Evolutionary conservation across 2,113 vertebrate genomes (phyloP).

Genomic region (Piprites chloris): DNA sequence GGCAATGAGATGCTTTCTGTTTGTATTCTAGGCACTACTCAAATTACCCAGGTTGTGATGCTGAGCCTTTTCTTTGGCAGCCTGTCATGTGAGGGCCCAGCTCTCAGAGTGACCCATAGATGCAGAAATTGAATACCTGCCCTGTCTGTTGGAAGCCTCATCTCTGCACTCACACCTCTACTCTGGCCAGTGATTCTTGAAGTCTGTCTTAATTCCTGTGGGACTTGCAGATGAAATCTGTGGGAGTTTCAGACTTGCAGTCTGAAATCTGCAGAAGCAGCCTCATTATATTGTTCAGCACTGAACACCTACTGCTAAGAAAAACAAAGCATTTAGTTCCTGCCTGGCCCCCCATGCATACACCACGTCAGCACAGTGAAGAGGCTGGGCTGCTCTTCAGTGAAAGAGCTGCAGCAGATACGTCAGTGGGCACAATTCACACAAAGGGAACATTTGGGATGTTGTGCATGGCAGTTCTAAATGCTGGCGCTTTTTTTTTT

Average conservation of each 20-base stretch:
- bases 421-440: not conserved
- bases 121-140: not conserved
- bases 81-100: not conserved
- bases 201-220: not conserved
- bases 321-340: not conserved
- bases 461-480: not conserved
- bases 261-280: accelerated
- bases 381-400: not conserved
- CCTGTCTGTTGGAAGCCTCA: not conserved
- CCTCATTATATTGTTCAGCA: not conserved
- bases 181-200: not conserved
- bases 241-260: too few relatives aligned
- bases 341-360: not conserved
- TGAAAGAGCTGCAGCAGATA: not conserved
- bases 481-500: not conserved
- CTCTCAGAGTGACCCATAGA: not conserved
- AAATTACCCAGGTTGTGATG: not conserved
- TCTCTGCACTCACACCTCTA: not conserved
- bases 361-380: accelerated
- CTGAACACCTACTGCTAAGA: too few relatives aligned
- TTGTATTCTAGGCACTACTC: not conserved
- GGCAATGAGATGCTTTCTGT: not conserved
- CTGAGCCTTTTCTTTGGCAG: not conserved
- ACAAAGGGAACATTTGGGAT: not conserved
- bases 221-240: not conserved